phyloP scores from a whole-genome alignment of 2,113 vertebrate species.

The Urocolius indicus region DNA sequence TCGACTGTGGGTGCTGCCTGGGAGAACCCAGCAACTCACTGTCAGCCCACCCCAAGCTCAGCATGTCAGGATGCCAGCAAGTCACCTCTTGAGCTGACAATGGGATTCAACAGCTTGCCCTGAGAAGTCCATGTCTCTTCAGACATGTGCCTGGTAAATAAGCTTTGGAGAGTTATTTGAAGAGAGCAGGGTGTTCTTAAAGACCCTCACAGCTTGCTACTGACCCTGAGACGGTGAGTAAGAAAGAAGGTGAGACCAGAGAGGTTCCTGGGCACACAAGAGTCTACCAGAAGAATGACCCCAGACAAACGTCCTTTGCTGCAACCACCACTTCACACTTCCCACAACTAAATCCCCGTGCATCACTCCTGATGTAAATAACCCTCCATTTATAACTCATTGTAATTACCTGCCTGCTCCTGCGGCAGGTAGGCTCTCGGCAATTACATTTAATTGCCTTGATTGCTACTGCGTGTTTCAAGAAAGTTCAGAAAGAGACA shows the following conservation, averaged over 20 bases:
- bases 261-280: background rate
- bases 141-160: background rate
- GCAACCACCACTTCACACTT: background rate
- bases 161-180: background rate
- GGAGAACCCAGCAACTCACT: background rate
- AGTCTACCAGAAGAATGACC: background rate
- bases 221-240: accelerated
- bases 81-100: accelerated
- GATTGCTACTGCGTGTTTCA: constrained; percentile 67
- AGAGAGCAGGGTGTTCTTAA: accelerated
- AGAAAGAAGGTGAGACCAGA: background rate
- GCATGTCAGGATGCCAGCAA: background rate
- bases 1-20: background rate
- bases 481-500: constrained; percentile 36
- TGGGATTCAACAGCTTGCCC: background rate
- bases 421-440: constrained; percentile 66
- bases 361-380: constrained; percentile 67
- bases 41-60: background rate
- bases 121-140: background rate
- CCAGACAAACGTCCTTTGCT: background rate
- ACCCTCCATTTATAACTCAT: constrained; percentile 60
- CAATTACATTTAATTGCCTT: constrained; percentile 71
- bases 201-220: background rate
- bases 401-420: constrained; percentile 70
- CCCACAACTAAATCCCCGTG: background rate